Base-by-base conservation (phyloP, 2,888 invertebrate species). In the Zaprionus obscuricornis region DNA sequence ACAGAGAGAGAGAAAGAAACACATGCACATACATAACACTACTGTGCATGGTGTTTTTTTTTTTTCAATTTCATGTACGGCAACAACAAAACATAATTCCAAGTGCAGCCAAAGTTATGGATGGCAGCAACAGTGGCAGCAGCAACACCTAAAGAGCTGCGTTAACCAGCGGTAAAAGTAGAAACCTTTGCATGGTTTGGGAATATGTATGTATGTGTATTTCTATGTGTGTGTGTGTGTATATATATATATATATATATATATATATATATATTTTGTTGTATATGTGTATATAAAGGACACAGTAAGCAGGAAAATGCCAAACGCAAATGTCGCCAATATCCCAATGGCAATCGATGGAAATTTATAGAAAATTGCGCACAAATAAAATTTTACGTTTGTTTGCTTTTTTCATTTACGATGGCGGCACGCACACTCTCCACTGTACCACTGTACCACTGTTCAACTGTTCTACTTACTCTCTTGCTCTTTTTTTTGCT, bases 361-460 rank as follows among this genome's bases (percentile, higher is more conserved):
- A 79, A 79, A 79, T 86, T 79, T 79, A 79, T 79, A 79, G 78
- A 79, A 79, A 79, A 79, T 86, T 86, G 78, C 85, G 85, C 86
- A 86, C 83, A 79, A 79, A 79, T 79, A 79, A 79, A 79, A 86
- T 79, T 79, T 79, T 85, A 79, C 86, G 86, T 79, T 79, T 86
- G 86, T 70, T 79, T 79, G 78, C 86, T 73, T 84, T 78, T 77
- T 78, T 82, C 77, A 81, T 77, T 82, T 82, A 77, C 81, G 74
- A 76, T 11, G 57, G 18, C 60, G 60, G 56, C 51, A 51, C 51
- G 47, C 50, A 50, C 17, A n/a, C 31, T 33, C 27, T 14, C 8
- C 33, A n/a, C 31, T 7, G 7, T 5, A n/a, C 16, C 16, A n/a
- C 50, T 1, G 11, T 10, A 17, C 0, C 22, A 17, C 11, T 1